phyloP scores from a whole-genome alignment of 2,113 vertebrate species.

The Nibea coibor region DNA sequence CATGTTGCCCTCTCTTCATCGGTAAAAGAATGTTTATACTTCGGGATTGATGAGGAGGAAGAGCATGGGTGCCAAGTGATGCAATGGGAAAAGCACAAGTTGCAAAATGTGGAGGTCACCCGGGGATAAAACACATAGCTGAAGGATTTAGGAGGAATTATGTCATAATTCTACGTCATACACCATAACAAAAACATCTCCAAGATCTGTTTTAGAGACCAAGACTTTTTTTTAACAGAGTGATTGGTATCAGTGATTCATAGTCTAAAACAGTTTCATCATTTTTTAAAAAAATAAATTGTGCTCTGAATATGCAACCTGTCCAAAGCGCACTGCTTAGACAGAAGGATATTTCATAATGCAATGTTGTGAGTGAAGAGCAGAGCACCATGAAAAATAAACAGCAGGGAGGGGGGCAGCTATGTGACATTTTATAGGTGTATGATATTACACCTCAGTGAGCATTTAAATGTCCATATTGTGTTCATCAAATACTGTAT shows the following conservation, averaged over 20 bases:
- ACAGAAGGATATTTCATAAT: neutral
- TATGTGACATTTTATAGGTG: no score
- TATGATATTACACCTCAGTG: neutral
- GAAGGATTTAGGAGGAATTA: neutral
- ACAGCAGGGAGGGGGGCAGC: no score
- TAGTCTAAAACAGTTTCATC: neutral
- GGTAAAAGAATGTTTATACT: slow-evolving; percentile 68
- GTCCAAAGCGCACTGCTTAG: neutral
- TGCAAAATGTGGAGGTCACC: slow-evolving; percentile 15
- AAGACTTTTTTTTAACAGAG: neutral
- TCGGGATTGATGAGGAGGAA: slow-evolving; percentile 48
- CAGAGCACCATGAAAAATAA: neutral
- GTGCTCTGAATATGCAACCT: neutral
- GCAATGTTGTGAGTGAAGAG: neutral
- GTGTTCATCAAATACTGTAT: no score
- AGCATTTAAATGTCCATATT: neutral
- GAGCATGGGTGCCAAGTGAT: slow-evolving; percentile 45
- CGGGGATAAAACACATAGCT: neutral
- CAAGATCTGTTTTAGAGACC: neutral
- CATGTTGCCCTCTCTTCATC: slow-evolving; percentile 14
- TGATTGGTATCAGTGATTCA: neutral
- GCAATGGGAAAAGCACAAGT: slow-evolving; percentile 37
- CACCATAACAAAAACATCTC: neutral
- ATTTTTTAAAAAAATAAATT: neutral
- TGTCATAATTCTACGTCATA: slow-evolving; percentile 13